Evolutionary conservation across 2,888 invertebrate genomes (phyloP), one percentile per base, ranked within the genome.

Genomic region (Suillia variegata): DNA sequence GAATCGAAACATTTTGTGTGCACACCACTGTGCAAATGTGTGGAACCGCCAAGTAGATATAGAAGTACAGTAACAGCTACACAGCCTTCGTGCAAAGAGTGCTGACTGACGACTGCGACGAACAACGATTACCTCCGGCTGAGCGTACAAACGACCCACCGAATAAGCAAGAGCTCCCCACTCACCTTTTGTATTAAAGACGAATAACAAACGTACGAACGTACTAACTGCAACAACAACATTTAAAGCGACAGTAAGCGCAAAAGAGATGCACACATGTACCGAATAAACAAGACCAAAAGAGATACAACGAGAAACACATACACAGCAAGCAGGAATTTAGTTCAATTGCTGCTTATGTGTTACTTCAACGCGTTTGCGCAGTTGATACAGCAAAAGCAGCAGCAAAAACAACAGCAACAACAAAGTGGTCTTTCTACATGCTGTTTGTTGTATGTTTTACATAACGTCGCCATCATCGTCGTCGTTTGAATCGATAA

Each of bases 381-480:
- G 60, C 60, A 56, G 24, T 53, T 52, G 18, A 31, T 48, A 53
- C 51, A 60, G 53, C 52, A 60, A 20, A 17, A 56, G 34, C 18
- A 20, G 6, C 1, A 31, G 24, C 49, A 49, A 38, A 2, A 59
- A 59, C 33, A 59, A 17, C 13, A 50, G 31, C 50, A 50, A 50
- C 31, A 51, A 55, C 47, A 47, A 48, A 34, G 47, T 59, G 15
- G 49, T 38, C 54, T 42, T 38, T 22, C 31, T 49, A 20, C 15
- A 42, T 47, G 22, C 17, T 51, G 33, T 47, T 21, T 50, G 42
- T 38, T 49, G 38, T 26, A 50, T 51, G 42, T 58, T 64, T 62
- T 64, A 65, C 57, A 67, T 65, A 67, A 67, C 61, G 58, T 57
- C 59, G 58, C 60, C 64, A 57, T 58, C 58, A 52, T 55, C 58